Conservation (phyloP, 37 sponge, comb jelly and placozoan genomes). For the Crambe crambe region DNA sequence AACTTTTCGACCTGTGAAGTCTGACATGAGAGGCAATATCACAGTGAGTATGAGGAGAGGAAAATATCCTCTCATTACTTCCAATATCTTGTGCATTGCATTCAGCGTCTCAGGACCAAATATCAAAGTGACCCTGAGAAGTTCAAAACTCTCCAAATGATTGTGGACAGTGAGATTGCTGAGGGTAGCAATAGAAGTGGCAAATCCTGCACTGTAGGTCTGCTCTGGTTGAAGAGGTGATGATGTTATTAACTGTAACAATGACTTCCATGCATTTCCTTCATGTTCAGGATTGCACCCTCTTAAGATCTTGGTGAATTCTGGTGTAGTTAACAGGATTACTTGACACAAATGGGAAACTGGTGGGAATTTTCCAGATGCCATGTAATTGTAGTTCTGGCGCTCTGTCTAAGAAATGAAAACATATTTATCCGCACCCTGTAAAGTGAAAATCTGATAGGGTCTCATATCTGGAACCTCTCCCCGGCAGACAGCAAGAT, state of each 20-base stretch:
- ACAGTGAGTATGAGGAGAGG: conserved; percentile 17
- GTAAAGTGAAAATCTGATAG: too few relatives aligned
- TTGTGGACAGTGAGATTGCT: conserved; percentile 77
- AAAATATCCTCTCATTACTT: not conserved
- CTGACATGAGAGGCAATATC: conserved; percentile 81
- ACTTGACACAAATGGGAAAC: too few relatives aligned
- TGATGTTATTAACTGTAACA: not conserved
- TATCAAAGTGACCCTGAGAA: conserved; percentile 39
- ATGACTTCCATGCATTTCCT: too few relatives aligned
- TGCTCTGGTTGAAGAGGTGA: conserved; percentile 87
- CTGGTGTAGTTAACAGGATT: too few relatives aligned
- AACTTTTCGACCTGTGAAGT: conserved; percentile 76
- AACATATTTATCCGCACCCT: too few relatives aligned
- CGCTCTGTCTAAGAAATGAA: too few relatives aligned
- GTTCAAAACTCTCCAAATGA: conserved; percentile 58
- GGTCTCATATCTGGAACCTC: too few relatives aligned
- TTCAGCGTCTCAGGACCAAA: conserved; percentile 60
- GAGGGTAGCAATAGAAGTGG: conserved; percentile 49
- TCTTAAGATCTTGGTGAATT: too few relatives aligned
- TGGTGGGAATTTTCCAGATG: too few relatives aligned
- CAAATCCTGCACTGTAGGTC: conserved; percentile 71
- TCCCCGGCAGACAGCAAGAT: too few relatives aligned
- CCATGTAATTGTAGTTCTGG: too few relatives aligned
- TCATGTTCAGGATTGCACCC: too few relatives aligned
- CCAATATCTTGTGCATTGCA: not conserved